These are phyloP conservation scores for Delphinapterus leucas DNA, from an alignment of 2,113 vertebrate genomes.

Conservation along the genomic window DNA sequence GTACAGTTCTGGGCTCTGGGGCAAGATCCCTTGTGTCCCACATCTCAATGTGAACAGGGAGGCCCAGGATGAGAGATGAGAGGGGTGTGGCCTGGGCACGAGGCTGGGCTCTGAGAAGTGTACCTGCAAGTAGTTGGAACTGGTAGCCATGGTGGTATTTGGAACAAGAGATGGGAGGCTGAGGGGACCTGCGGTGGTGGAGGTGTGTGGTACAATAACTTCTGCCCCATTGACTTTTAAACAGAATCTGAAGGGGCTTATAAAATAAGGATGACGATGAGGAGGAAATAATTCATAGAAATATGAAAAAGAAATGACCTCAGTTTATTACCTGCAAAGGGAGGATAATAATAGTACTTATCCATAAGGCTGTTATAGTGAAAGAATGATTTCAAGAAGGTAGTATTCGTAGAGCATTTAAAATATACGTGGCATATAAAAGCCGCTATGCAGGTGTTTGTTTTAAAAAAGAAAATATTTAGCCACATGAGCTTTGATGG, in stretches of 20 bases:
- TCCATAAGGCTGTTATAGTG: background rate
- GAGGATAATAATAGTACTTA: background rate
- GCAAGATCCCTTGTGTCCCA: background rate
- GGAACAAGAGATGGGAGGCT: background rate
- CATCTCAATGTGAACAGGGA: background rate
- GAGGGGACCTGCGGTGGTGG: background rate
- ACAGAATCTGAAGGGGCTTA: background rate
- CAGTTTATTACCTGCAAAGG: background rate
- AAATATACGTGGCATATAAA: background rate
- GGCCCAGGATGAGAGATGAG: background rate
- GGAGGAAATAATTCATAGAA: background rate
- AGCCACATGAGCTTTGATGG: background rate
- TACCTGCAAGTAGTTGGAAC: background rate
- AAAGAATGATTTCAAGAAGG: background rate
- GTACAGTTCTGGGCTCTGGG: background rate
- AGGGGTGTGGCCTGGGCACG: rapidly evolving
- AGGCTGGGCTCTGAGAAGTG: background rate
- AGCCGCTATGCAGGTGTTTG: background rate
- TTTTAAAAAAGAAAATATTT: background rate
- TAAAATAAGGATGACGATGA: background rate
- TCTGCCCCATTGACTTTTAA: background rate
- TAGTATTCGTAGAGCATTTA: background rate
- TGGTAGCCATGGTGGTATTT: background rate
- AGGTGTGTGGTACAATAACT: background rate
- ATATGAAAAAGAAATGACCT: background rate